Conservation (phyloP, 2,888 invertebrate species). For the Mamestra brassicae region DNA sequence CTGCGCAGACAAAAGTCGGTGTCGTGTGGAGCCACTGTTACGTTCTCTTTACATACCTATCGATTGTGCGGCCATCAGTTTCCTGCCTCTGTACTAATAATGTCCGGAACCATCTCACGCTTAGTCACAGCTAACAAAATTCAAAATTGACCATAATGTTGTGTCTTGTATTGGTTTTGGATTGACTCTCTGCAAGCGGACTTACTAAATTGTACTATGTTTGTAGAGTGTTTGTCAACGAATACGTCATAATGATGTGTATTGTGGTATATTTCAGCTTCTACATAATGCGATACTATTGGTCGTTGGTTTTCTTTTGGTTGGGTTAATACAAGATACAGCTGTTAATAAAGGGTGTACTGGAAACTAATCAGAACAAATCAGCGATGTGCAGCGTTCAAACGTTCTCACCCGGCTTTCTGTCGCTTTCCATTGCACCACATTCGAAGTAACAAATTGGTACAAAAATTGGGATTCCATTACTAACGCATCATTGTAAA, state of each 20-base stretch:
- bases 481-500: conserved; percentile 91
- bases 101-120: conserved; percentile 87
- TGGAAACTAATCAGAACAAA: conserved; percentile 89
- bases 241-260: conserved; percentile 83
- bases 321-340: conserved; percentile 91
- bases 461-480: conserved; percentile 89
- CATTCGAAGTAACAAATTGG: conserved; percentile 89
- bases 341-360: conserved; percentile 89
- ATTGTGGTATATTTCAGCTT: conserved; percentile 91
- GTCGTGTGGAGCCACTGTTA: conserved; percentile 22
- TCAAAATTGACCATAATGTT: conserved; percentile 89
- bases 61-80: conserved; percentile 58
- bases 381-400: conserved; percentile 81
- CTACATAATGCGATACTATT: conserved; percentile 89
- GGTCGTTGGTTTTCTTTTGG: conserved; percentile 91
- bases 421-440: conserved; percentile 91
- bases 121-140: conserved; percentile 90
- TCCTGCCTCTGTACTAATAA: conserved; percentile 81
- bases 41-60: conserved; percentile 55
- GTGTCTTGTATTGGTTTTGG: conserved; percentile 91
- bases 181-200: conserved; percentile 78
- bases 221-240: conserved; percentile 69
- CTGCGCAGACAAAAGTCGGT: too few relatives aligned
- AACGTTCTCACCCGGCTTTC: conserved; percentile 86
- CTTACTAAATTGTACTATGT: conserved; percentile 76